A percentile compares a stretch with the other conserved stretches of the same genome.
Evolutionary conservation across 2,797 vertebrate genomes (phyloP).

Genomic region (Alca torda): DNA sequence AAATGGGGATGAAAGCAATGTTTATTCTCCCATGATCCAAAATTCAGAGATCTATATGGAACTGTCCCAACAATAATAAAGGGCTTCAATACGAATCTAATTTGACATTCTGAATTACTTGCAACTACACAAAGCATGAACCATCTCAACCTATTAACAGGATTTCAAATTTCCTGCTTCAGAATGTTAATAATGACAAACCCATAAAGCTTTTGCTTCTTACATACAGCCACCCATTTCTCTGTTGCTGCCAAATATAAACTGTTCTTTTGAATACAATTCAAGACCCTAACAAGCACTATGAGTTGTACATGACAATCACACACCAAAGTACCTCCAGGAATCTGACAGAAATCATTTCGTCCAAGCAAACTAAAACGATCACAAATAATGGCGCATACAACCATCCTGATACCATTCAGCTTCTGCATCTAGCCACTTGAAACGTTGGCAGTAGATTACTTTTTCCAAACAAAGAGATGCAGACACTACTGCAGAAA

Average conservation of each 20-base stretch:
- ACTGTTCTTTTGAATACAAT: background rate
- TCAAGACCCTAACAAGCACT: background rate
- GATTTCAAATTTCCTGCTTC: background rate
- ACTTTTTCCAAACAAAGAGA: background rate
- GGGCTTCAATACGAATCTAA: background rate
- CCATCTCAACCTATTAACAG: background rate
- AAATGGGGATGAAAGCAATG: background rate
- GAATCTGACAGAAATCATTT: background rate
- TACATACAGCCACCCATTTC: background rate
- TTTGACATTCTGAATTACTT: background rate
- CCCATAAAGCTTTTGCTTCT: background rate
- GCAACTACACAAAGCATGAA: background rate
- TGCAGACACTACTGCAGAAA: background rate
- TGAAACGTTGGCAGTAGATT: background rate
- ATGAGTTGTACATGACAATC: background rate
- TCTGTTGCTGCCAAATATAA: background rate
- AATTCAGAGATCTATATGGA: background rate
- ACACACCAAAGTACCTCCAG: background rate
- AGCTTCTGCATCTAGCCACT: background rate
- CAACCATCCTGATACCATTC: background rate
- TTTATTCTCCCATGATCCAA: background rate
- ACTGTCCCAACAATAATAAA: slow-evolving; percentile 2
- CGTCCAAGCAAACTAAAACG: background rate
- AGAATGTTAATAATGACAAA: background rate
- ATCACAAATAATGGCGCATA: background rate